Evolutionary conservation across 2,113 vertebrate genomes (phyloP).

Genomic region (Pangasianodon hypophthalmus): DNA sequence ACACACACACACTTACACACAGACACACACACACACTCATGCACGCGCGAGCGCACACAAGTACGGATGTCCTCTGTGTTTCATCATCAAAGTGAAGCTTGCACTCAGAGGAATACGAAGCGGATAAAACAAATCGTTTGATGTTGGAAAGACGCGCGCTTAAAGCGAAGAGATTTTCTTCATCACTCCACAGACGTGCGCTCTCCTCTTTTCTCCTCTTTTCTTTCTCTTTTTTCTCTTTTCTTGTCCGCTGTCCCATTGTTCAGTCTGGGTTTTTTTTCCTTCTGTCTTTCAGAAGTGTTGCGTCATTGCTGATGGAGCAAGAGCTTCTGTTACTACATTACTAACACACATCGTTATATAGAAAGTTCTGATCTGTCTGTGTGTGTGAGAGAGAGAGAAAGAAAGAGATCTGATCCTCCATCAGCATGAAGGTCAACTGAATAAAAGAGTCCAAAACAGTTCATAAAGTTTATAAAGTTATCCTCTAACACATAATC

Average conservation of each 20-base stretch:
- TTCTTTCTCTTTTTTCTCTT: slow-evolving; percentile 6
- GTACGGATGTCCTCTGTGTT: slow-evolving; percentile 78
- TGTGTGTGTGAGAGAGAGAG: background rate
- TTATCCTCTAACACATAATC: too few species aligned
- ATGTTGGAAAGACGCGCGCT: slow-evolving; percentile 81
- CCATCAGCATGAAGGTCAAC: background rate
- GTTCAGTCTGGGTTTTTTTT: slow-evolving; percentile 43
- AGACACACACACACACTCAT: slow-evolving; percentile 40
- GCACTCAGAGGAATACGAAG: slow-evolving; percentile 75
- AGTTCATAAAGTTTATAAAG: too few species aligned
- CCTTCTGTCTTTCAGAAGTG: slow-evolving; percentile 67
- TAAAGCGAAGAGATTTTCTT: slow-evolving; percentile 64
- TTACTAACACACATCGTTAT: slow-evolving; percentile 70
- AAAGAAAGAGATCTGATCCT: background rate
- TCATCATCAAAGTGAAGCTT: slow-evolving; percentile 80
- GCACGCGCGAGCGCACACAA: background rate
- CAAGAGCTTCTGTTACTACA: slow-evolving; percentile 61
- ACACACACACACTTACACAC: slow-evolving; percentile 43
- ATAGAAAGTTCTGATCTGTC: background rate
- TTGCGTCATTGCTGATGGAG: slow-evolving; percentile 77
- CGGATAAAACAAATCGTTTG: slow-evolving; percentile 83
- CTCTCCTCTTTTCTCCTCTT: background rate
- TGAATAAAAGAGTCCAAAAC: too few species aligned
- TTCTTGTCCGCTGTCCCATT: background rate
- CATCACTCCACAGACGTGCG: slow-evolving; percentile 69